Base-by-base conservation (phyloP, 2,113 vertebrate species). In the Arvicanthis niloticus region DNA sequence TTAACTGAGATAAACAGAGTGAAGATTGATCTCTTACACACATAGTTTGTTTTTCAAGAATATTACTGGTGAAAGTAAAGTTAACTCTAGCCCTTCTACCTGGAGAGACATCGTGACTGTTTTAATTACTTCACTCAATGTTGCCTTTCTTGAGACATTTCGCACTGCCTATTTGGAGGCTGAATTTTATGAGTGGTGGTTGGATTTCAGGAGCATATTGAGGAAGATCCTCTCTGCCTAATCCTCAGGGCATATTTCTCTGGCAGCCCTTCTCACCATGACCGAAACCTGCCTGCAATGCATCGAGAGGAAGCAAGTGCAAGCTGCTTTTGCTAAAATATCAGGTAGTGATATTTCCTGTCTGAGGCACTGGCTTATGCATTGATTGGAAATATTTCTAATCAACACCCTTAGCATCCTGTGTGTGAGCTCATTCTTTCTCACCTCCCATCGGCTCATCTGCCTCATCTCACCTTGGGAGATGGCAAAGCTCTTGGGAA, bases 331-430 rank as follows among this genome's bases (percentile, higher is more conserved):
- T 96, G 95, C 91, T 96, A 96, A 98, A 97, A 94, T 96, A 94
- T 85, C 93, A 95, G 93, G 78, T 62, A 88, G 87, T 93, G 95
- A 90, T 90, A 94, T 91, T 97, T 98, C 96, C 97, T 93, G 94
- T 65, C 78, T 67, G 51, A 93, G 60, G 68, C 95, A 94, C 89
- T 89, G 88, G 91, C 94, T 72, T 48, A 58, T 86, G 67, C 1
- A 0, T 77, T 90, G 88, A 96, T 95, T 97, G 81, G 91, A 92
- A 93, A 90, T 91, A 95, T 97, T 96, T 94, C 94, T 96, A 94
- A 97, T 94, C 95, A 98, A 96, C 97, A 97, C 97, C 89, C 80
- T 95, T 93, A 67, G 73, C 82, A 89, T 96, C 87, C 96, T 96
- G 58, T 94, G 94, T 85, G 45, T 97, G 96, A 97, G 62, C 87